These are phyloP conservation scores for Thumatha senex DNA, from an alignment of 2,888 invertebrate species.

Conservation along the genomic window DNA sequence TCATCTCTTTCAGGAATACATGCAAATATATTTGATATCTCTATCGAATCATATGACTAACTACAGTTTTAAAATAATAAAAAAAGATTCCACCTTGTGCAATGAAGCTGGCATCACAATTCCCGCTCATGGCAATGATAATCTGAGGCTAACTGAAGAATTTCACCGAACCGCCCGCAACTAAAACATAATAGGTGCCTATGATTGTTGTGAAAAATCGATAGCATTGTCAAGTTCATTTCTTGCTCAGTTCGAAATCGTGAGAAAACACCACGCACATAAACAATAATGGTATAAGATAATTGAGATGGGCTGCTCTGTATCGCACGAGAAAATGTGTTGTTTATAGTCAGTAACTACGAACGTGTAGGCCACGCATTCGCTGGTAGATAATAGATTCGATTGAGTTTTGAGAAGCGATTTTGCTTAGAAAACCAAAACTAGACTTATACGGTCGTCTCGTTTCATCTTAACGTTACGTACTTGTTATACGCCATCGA, in stretches of 20 bases:
- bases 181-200: conserved; percentile 42
- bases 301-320: conserved; percentile 35
- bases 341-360: conserved; percentile 14
- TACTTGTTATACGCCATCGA: no score
- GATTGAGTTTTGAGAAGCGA: conserved; percentile 10
- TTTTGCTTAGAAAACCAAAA: background rate
- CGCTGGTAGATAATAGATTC: background rate
- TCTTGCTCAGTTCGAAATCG: conserved; percentile 63
- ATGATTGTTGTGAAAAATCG: conserved; percentile 44
- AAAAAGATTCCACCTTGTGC: background rate
- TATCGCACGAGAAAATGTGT: conserved; percentile 39
- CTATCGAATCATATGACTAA: no score
- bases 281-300: conserved; percentile 44
- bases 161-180: conserved; percentile 29
- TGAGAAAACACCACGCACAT: conserved; percentile 53
- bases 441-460: no score
- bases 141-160: conserved; percentile 19
- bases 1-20: no score
- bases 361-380: background rate
- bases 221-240: conserved; percentile 52
- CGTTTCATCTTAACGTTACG: no score
- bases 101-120: background rate
- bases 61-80: background rate
- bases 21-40: no score
- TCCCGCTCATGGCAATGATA: background rate